These are phyloP conservation scores for Litoditis marina DNA, from an alignment of 2,888 invertebrate genomes.

Conservation along the genomic window DNA sequence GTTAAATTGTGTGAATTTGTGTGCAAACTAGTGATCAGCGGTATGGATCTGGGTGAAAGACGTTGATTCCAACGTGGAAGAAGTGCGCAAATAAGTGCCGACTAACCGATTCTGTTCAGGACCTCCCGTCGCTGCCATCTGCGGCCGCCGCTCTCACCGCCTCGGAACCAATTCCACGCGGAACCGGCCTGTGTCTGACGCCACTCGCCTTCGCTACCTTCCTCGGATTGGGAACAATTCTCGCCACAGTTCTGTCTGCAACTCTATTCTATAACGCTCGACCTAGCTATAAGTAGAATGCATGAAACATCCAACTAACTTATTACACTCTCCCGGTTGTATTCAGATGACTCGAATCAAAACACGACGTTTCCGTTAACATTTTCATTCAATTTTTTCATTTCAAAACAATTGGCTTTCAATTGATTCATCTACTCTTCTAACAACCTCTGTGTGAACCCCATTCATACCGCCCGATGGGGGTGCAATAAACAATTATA, in stretches of 20 bases:
- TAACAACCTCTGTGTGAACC: too few species aligned
- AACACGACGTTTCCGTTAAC: too few species aligned
- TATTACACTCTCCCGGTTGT: background rate
- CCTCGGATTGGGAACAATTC: slow-evolving; percentile 37
- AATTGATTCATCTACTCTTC: too few species aligned
- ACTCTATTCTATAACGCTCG: slow-evolving; percentile 37
- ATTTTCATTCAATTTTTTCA: too few species aligned
- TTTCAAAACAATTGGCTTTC: too few species aligned
- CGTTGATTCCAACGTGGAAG: background rate
- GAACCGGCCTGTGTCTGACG: slow-evolving; percentile 33
- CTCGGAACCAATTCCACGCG: slow-evolving; percentile 15
- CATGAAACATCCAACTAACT: slow-evolving; percentile 11
- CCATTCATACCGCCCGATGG: too few species aligned
- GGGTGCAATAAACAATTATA: too few species aligned
- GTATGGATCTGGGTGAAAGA: background rate
- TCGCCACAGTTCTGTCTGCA: slow-evolving; percentile 40
- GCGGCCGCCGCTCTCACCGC: slow-evolving; percentile 27
- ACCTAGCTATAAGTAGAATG: slow-evolving; percentile 29
- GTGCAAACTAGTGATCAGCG: too few species aligned
- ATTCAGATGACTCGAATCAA: background rate
- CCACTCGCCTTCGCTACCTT: slow-evolving; percentile 41
- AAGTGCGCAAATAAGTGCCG: too few species aligned
- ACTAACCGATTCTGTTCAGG: background rate
- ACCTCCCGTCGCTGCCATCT: slow-evolving; percentile 9
- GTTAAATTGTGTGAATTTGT: too few species aligned